Evolutionary conservation across 2,113 vertebrate genomes (phyloP).

Genomic region (Centropus unirufus): DNA sequence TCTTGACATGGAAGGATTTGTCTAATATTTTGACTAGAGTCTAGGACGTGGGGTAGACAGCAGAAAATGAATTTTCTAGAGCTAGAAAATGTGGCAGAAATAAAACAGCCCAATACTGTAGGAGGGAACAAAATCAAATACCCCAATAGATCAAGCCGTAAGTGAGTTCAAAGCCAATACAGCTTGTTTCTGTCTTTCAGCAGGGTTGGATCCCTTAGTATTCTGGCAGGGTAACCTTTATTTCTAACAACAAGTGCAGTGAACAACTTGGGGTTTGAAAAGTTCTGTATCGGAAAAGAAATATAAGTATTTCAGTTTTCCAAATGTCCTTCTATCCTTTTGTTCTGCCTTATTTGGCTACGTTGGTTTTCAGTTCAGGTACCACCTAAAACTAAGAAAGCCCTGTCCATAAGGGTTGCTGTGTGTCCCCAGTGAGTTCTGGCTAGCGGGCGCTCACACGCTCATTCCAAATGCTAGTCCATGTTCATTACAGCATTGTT

Average conservation of each 20-base stretch:
- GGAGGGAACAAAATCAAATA: not conserved
- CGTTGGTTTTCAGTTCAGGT: not conserved
- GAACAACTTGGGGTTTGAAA: not conserved
- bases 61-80: not conserved
- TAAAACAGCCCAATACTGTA: not conserved
- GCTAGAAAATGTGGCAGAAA: not conserved
- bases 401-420: not conserved
- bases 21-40: not conserved
- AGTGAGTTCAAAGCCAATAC: not conserved
- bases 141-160: not conserved
- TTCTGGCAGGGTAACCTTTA: not conserved
- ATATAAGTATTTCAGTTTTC: not conserved
- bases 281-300: not conserved
- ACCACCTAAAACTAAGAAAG: not conserved
- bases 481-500: not conserved
- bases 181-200: not conserved
- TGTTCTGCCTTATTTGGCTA: not conserved
- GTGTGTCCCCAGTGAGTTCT: not conserved
- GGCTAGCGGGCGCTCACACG: not conserved
- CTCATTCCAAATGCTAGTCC: not conserved
- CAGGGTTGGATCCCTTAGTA: not conserved
- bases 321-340: not conserved
- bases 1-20: not conserved
- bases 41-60: not conserved
- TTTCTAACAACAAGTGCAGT: not conserved